These are phyloP conservation scores for Trichopria drosophilae DNA, from an alignment of 2,888 invertebrate genomes.

Conservation along the genomic window DNA sequence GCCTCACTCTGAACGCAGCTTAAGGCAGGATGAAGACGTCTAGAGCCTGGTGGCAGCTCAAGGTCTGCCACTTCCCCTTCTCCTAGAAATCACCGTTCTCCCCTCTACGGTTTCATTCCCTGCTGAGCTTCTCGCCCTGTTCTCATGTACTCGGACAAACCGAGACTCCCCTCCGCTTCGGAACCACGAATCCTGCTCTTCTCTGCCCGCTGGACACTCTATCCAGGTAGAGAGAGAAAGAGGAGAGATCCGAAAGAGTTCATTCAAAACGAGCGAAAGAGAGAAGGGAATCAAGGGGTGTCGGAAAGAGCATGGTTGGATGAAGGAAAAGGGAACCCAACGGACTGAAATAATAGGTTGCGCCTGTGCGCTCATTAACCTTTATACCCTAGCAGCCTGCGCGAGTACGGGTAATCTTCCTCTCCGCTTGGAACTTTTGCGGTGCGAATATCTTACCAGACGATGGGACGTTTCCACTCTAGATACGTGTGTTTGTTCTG, in stretches of 20 bases:
- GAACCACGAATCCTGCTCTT: slow-evolving; percentile 1
- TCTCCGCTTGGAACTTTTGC: too few species aligned
- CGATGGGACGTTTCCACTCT: too few species aligned
- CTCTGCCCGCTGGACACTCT: not conserved
- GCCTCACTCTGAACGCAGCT: slow-evolving; percentile 44
- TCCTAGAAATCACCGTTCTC: slow-evolving; percentile 38
- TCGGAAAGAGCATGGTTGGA: slow-evolving; percentile 2
- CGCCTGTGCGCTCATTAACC: slow-evolving; percentile 58
- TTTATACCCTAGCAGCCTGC: slow-evolving; percentile 55
- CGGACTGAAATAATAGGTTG: slow-evolving; percentile 58
- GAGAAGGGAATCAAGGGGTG: slow-evolving; percentile 19
- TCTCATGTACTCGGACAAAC: too few species aligned
- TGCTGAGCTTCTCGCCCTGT: slow-evolving; percentile 21
- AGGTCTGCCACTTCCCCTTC: slow-evolving; percentile 54
- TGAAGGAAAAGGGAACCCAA: slow-evolving; percentile 46
- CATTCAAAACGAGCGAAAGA: slow-evolving; percentile 19
- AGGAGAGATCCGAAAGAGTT: too few species aligned
- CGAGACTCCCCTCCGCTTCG: not conserved
- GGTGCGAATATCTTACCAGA: too few species aligned
- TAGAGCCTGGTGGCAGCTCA: slow-evolving; percentile 57
- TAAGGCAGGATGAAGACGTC: slow-evolving; percentile 57
- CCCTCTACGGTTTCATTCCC: slow-evolving; percentile 39
- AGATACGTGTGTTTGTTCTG: too few species aligned
- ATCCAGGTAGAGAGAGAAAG: too few species aligned
- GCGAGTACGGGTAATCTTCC: slow-evolving; percentile 54